These are phyloP conservation scores for Poeciliopsis prolifica DNA, from an alignment of 2,113 vertebrate species.

Conservation along the genomic window DNA sequence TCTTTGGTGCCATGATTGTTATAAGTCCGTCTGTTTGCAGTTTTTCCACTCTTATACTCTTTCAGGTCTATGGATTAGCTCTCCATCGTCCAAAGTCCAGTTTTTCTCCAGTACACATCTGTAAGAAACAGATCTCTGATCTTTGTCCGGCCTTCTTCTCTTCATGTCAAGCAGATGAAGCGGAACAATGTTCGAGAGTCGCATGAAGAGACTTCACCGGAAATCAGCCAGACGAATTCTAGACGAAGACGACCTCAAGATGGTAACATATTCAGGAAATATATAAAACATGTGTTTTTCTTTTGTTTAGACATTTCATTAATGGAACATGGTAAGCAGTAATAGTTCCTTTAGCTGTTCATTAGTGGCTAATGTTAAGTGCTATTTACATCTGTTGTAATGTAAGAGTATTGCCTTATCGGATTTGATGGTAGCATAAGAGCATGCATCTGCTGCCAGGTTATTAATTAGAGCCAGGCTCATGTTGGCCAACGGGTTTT, in stretches of 20 bases:
- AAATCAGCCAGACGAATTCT: conserved; percentile 25
- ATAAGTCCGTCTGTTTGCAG: too few species aligned
- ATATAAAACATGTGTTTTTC: conserved; percentile 47
- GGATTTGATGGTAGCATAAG: conserved; percentile 66
- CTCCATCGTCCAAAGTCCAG: too few species aligned
- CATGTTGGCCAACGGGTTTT: conserved; percentile 55
- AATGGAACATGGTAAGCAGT: conserved; percentile 60
- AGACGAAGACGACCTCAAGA: conserved; percentile 44
- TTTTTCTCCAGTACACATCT: too few species aligned
- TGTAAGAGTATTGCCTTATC: conserved; percentile 73
- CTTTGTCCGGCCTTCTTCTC: background rate
- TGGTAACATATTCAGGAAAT: conserved; percentile 68
- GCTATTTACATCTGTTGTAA: conserved; percentile 73
- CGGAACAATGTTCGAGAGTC: conserved; percentile 26
- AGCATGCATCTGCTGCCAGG: conserved; percentile 66
- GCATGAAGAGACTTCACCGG: conserved; percentile 41
- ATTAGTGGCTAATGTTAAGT: conserved; percentile 76
- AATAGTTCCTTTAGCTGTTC: conserved; percentile 69
- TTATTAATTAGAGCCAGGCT: conserved; percentile 35
- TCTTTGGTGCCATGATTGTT: too few species aligned
- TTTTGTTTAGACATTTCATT: conserved; percentile 64
- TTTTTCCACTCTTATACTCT: too few species aligned
- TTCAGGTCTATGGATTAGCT: too few species aligned
- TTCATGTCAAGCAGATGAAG: background rate
- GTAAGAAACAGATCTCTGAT: background rate